phyloP scores from a whole-genome alignment of 1,140 invertebrate genomes.

The Kradibia gibbosae region DNA sequence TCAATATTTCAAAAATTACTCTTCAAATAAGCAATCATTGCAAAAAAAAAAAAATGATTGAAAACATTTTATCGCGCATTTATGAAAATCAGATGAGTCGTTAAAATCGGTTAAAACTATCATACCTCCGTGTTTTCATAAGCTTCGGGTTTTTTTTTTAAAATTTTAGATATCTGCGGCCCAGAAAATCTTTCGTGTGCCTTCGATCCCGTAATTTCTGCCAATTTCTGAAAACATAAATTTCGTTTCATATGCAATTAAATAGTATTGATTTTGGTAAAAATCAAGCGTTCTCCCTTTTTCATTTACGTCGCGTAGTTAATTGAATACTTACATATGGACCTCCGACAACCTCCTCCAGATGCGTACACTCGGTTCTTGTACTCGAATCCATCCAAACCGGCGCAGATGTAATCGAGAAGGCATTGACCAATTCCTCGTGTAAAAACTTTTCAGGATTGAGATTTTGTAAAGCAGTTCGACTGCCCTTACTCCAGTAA shows the following conservation, averaged over 20 bases:
- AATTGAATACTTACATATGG: constrained; percentile 74
- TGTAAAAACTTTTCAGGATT: constrained; percentile 85
- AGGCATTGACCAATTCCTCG: constrained; percentile 84
- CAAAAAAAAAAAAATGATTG: too few relatives aligned
- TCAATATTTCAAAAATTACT: too few relatives aligned
- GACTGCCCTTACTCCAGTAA: constrained; percentile 89
- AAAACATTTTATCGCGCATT: too few relatives aligned
- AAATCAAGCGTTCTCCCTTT: too few relatives aligned
- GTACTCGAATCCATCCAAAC: constrained; percentile 98
- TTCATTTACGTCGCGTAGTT: too few relatives aligned
- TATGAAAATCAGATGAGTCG: too few relatives aligned
- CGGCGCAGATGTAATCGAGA: constrained; percentile 87
- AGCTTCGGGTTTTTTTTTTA: constrained; percentile 79
- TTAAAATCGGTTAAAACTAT: neutral
- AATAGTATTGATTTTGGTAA: too few relatives aligned
- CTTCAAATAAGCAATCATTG: too few relatives aligned
- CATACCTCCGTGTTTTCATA: constrained; percentile 87
- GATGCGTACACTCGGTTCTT: constrained; percentile 80
- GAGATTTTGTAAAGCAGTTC: constrained; percentile 77
- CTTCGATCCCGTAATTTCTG: constrained; percentile 90
- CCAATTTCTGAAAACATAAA: constrained; percentile 76
- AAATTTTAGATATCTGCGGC: constrained; percentile 92
- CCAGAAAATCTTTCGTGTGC: constrained; percentile 96
- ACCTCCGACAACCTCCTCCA: constrained; percentile 88
- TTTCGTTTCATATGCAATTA: neutral